phyloP scores from a whole-genome alignment of 2,888 invertebrate species.

The Ctena decussata region DNA sequence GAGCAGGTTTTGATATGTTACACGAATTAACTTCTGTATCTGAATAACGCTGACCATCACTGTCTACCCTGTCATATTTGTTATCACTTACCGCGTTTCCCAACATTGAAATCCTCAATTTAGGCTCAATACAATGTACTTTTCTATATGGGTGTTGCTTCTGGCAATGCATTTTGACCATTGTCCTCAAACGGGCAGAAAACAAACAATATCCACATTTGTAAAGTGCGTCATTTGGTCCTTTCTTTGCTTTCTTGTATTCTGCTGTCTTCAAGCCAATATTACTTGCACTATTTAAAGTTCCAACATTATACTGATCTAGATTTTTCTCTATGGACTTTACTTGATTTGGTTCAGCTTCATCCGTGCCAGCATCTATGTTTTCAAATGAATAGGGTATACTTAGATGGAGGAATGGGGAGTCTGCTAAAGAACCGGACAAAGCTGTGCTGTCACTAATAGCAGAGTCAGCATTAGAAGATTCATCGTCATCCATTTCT shows the following conservation, averaged over 20 bases:
- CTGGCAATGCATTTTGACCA: slow-evolving; percentile 62
- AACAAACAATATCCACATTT: slow-evolving; percentile 61
- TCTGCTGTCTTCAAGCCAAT: background rate
- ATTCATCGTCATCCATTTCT: background rate
- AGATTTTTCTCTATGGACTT: too few species aligned
- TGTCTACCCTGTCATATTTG: too few species aligned
- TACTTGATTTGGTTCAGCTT: background rate
- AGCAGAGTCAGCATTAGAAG: background rate
- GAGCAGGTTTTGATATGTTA: too few species aligned
- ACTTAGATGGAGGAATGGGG: background rate
- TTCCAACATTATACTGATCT: background rate
- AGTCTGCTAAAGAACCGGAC: background rate
- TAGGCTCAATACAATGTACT: slow-evolving; percentile 36
- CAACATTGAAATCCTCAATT: too few species aligned
- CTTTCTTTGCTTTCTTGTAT: background rate
- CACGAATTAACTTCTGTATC: too few species aligned
- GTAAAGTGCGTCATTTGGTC: slow-evolving; percentile 20
- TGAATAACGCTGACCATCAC: too few species aligned
- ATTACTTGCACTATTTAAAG: background rate
- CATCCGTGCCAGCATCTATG: background rate
- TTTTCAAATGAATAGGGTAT: background rate
- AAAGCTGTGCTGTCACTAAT: background rate
- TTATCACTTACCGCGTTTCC: too few species aligned
- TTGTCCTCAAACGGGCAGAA: slow-evolving; percentile 53
- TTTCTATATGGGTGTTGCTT: slow-evolving; percentile 47